A percentile compares a stretch with the other conserved stretches of the same genome.
Evolutionary conservation across 2,113 vertebrate species (phyloP).

Genomic region (Castor canadensis): DNA sequence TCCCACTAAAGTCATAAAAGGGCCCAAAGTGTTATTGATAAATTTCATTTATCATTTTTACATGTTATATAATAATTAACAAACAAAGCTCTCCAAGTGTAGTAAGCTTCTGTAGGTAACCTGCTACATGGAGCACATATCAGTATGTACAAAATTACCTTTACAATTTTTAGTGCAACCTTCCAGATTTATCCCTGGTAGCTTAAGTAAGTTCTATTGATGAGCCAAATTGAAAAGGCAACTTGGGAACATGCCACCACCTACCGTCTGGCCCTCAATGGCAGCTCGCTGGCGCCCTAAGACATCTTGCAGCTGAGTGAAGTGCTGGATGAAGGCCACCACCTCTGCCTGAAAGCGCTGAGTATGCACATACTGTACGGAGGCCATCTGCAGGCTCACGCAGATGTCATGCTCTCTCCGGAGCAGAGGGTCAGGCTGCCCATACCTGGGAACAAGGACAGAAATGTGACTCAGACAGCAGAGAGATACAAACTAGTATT

Average conservation of each 20-base stretch:
- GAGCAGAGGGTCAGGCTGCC: conserved; percentile 86
- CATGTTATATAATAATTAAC: neutral
- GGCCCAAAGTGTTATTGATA: neutral
- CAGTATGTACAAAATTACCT: neutral
- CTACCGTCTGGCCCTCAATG: conserved; percentile 94
- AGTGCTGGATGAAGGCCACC: conserved; percentile 96
- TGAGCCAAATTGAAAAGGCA: neutral
- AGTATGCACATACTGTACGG: conserved; percentile 97
- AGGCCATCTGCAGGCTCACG: conserved; percentile 93
- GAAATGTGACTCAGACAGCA: neutral
- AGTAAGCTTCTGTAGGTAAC: neutral
- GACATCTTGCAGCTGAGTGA: conserved; percentile 97
- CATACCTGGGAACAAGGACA: conserved; percentile 83
- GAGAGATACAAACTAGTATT: neutral
- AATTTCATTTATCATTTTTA: neutral
- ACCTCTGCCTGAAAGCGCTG: conserved; percentile 98
- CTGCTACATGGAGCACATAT: neutral
- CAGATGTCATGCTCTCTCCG: conserved; percentile 91
- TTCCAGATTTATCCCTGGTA: neutral
- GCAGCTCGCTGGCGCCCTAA: conserved; percentile 96
- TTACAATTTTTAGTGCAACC: neutral
- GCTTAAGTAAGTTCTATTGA: neutral
- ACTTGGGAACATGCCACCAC: conserved; percentile 53
- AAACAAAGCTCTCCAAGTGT: neutral
- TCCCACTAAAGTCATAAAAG: neutral